A percentile compares a stretch with the other conserved stretches of the same genome.
These are phyloP conservation scores for Cyanoramphus novaezelandiae DNA, from an alignment of 2,113 vertebrate species.

Conservation along the genomic window DNA sequence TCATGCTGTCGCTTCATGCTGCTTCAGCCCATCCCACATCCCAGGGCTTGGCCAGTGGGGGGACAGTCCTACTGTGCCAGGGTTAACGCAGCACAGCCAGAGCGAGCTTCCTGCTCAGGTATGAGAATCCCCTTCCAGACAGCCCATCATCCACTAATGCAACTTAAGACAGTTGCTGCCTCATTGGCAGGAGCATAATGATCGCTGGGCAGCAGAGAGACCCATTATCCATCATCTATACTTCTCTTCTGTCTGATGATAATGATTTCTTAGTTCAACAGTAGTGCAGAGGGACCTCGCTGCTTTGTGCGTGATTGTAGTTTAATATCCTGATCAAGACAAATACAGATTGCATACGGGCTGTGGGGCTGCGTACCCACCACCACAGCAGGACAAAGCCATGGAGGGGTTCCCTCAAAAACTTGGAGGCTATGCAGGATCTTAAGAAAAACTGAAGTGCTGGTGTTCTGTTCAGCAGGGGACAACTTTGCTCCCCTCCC, in stretches of 20 bases:
- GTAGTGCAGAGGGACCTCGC: slow-evolving; percentile 59
- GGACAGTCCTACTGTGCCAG: neutral
- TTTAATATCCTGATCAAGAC: slow-evolving; percentile 70
- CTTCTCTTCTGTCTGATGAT: slow-evolving; percentile 69
- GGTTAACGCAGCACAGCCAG: slow-evolving; percentile 54
- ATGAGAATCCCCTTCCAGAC: slow-evolving; percentile 74
- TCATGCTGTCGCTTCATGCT: rapidly evolving
- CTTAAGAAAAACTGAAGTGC: neutral
- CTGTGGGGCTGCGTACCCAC: neutral
- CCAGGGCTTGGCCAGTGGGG: neutral
- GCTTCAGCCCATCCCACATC: neutral
- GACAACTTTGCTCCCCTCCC: neutral
- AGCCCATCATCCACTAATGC: slow-evolving; percentile 80
- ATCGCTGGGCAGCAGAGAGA: slow-evolving; percentile 73
- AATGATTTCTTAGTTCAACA: slow-evolving; percentile 76
- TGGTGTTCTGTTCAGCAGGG: neutral
- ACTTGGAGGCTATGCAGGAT: neutral
- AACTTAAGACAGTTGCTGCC: slow-evolving; percentile 76
- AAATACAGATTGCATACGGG: slow-evolving; percentile 43
- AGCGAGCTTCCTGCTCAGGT: slow-evolving; percentile 66
- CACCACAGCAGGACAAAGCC: neutral
- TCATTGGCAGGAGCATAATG: slow-evolving; percentile 73
- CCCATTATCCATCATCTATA: slow-evolving; percentile 77
- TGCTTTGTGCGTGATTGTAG: slow-evolving; percentile 56
- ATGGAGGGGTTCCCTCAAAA: neutral